Evolutionary conservation across 2,797 vertebrate genomes (phyloP).

Genomic region (Phoeniculus purpureus): DNA sequence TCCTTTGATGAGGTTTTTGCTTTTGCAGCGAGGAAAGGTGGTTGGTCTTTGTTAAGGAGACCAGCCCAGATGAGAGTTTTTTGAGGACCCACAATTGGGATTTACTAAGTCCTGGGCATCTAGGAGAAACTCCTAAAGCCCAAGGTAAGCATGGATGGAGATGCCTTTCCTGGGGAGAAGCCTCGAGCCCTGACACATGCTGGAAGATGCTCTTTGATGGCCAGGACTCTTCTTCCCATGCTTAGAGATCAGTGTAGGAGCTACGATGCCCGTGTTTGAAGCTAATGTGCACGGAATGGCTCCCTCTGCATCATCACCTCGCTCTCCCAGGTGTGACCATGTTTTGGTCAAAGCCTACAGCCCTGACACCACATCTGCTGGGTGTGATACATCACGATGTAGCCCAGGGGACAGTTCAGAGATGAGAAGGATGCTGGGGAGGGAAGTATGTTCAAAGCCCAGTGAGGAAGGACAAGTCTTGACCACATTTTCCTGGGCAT

Average conservation of each 20-base stretch:
- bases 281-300: neutral
- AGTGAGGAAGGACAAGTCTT: neutral
- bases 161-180: neutral
- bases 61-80: neutral
- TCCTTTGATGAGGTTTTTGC: slow-evolving; percentile 36
- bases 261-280: neutral
- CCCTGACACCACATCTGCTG: neutral
- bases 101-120: neutral
- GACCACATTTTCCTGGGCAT: neutral
- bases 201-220: neutral
- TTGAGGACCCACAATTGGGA: neutral
- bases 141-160: neutral
- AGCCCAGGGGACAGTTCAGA: neutral
- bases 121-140: neutral
- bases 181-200: neutral
- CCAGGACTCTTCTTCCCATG: neutral
- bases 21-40: slow-evolving; percentile 13
- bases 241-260: neutral
- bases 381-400: neutral
- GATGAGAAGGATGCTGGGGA: neutral
- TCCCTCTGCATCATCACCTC: neutral
- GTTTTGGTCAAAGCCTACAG: neutral
- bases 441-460: neutral
- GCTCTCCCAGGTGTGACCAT: neutral
- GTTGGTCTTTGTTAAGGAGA: neutral